A percentile compares a stretch with the other conserved stretches of the same genome.
Conservation (phyloP, 1,140 invertebrate genomes). For the Parasteatoda tepidariorum region DNA sequence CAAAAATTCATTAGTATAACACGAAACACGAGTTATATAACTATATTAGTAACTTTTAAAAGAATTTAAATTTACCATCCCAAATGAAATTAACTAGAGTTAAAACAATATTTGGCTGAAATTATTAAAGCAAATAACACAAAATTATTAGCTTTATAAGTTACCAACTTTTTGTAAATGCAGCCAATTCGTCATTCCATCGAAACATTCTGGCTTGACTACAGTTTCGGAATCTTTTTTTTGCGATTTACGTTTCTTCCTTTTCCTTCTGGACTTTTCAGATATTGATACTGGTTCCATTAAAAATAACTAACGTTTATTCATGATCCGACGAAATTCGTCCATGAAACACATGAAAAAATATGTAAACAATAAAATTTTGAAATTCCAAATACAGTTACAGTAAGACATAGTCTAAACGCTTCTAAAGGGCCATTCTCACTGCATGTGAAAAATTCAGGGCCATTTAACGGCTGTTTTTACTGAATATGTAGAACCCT, state of each 20-base stretch:
- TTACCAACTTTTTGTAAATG: slow-evolving; percentile 12
- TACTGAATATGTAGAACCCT: too few species aligned
- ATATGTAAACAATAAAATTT: too few species aligned
- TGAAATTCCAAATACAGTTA: too few species aligned
- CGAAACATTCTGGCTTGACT: slow-evolving; percentile 15
- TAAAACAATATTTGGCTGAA: not conserved
- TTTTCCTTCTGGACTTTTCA: not conserved
- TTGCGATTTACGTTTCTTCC: not conserved
- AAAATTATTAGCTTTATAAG: not conserved
- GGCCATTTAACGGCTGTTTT: too few species aligned
- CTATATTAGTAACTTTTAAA: not conserved
- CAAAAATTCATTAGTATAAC: not conserved
- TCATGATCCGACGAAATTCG: too few species aligned
- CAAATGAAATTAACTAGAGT: too few species aligned
- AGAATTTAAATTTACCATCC: not conserved
- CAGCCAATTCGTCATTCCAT: slow-evolving; percentile 6
- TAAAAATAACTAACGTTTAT: too few species aligned
- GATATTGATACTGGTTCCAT: not conserved
- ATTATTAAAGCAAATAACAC: not conserved
- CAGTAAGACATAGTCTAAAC: too few species aligned
- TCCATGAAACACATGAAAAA: too few species aligned
- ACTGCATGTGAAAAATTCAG: too few species aligned
- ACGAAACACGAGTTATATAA: not conserved
- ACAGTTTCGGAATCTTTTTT: not conserved
- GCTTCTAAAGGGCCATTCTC: too few species aligned